Evolutionary conservation across 2,888 invertebrate genomes (phyloP), one percentile per base, ranked within the genome.

Genomic region (Stenolophus ochropezus): DNA sequence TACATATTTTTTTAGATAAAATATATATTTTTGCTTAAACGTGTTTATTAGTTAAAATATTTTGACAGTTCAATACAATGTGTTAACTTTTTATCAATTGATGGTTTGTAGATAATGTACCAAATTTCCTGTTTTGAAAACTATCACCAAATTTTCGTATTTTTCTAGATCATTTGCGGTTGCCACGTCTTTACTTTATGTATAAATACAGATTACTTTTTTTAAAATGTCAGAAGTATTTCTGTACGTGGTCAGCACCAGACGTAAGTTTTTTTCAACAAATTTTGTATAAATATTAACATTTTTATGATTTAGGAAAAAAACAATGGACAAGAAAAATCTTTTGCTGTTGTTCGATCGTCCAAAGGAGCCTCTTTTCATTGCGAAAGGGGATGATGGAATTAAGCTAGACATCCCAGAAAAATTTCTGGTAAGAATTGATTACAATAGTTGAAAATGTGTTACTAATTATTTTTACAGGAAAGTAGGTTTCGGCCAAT

Each of bases 281-380:
- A 0, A 20, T 21, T 21, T 56, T 20, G 18, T 53, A 53, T 20
- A 56, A 21, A 56, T 18, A 21, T 20, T 56, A 20, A 21, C 20
- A 56, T 20, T 53, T 71, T 71, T 47, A 20, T 42, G 4, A 18
- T 33, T 18, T 71, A 47, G 20, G 20, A 27, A 25, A 56, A 73
- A 3, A 42, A 2, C 4, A 8, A 84, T 86, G 83, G 83, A 90
- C 78, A 92, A 90, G 85, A 88, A 90, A n/a, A 91, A 93, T 85
- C 88, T 94, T 8, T 88, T 94, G 84, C 88, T 93, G 85, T 91
- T 96, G 84, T 95, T 94, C 89, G 94, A 95, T 86, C 93, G 95
- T 53, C 95, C 95, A 6, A 91, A 92, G 83, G 95, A 96, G 89
- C 95, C 95, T 0, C 92, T 94, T 82, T 95, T 95, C 89, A 92